A percentile compares a stretch with the other conserved stretches of the same genome.
phyloP scores from a whole-genome alignment of 2,888 invertebrate genomes.

The Lissocephala sabroskyi region DNA sequence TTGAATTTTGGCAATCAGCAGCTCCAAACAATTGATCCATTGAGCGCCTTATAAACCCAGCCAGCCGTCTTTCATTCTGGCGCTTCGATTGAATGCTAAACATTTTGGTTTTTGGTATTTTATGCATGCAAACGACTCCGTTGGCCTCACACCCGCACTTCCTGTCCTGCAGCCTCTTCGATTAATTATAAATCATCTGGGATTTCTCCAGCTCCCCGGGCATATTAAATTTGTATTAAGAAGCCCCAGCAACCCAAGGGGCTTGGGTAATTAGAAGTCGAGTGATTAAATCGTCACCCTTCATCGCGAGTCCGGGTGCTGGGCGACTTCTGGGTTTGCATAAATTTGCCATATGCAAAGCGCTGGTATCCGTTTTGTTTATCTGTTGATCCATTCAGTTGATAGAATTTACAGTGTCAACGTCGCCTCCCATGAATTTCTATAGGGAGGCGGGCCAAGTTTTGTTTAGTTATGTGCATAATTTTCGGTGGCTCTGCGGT shows the following conservation, averaged over 20 bases:
- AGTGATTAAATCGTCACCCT: neutral
- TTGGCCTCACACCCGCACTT: slow-evolving; percentile 3
- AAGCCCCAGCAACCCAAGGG: neutral
- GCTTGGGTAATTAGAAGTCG: slow-evolving; percentile 26
- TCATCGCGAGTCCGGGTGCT: neutral
- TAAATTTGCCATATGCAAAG: slow-evolving; percentile 50
- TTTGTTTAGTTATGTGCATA: slow-evolving; percentile 65
- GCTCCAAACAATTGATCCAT: too few species aligned
- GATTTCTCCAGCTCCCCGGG: neutral
- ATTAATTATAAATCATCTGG: slow-evolving; percentile 53
- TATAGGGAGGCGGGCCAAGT: too few species aligned
- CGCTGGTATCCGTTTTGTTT: slow-evolving; percentile 5
- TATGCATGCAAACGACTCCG: too few species aligned
- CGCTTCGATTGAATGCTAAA: too few species aligned
- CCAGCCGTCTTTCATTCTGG: too few species aligned
- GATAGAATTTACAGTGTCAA: too few species aligned
- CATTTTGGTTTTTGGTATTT: too few species aligned
- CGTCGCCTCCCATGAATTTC: too few species aligned
- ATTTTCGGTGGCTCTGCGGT: too few species aligned
- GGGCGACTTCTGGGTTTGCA: slow-evolving; percentile 21
- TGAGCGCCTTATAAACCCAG: too few species aligned
- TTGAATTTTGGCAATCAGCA: too few species aligned
- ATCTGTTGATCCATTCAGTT: neutral
- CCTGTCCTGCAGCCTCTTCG: too few species aligned
- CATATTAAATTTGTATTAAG: slow-evolving; percentile 37